These are phyloP conservation scores for Euphydryas editha DNA, from an alignment of 2,888 invertebrate species.

Conservation along the genomic window DNA sequence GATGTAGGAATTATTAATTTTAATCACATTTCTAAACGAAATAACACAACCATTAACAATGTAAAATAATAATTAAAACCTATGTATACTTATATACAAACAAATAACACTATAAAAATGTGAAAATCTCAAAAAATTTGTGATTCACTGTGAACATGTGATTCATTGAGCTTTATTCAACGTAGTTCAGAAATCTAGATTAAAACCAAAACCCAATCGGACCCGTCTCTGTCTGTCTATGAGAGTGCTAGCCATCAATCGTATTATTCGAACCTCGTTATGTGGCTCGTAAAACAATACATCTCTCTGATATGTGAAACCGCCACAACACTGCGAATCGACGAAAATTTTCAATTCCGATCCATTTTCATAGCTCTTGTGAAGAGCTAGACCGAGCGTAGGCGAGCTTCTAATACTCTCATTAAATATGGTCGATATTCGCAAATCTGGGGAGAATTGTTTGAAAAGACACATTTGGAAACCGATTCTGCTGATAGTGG, in stretches of 20 bases:
- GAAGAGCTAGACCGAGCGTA: conserved; percentile 65
- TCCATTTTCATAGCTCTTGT: conserved; percentile 65
- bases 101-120: conserved; percentile 71
- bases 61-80: conserved; percentile 77
- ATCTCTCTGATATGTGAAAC: conserved; percentile 73
- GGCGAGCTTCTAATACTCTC: conserved; percentile 59
- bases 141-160: conserved; percentile 4
- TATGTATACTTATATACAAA: conserved; percentile 83
- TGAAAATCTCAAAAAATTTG: conserved; percentile 25
- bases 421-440: conserved; percentile 68
- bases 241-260: conserved; percentile 66
- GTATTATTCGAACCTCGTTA: conserved; percentile 64
- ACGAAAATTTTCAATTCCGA: conserved; percentile 74
- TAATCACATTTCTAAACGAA: conserved; percentile 64
- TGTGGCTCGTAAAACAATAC: conserved; percentile 65
- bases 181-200: conserved; percentile 69
- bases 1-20: conserved; percentile 48
- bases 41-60: conserved; percentile 50
- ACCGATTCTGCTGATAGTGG: conserved; percentile 66
- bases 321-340: conserved; percentile 73
- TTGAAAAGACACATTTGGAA: conserved; percentile 72
- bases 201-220: conserved; percentile 71
- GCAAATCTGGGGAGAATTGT: conserved; percentile 64
- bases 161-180: background rate
- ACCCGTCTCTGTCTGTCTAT: conserved; percentile 70